A percentile compares a stretch with the other conserved stretches of the same genome.
phyloP scores from a whole-genome alignment of 1,140 invertebrate species.

The Araneus ventricosus region DNA sequence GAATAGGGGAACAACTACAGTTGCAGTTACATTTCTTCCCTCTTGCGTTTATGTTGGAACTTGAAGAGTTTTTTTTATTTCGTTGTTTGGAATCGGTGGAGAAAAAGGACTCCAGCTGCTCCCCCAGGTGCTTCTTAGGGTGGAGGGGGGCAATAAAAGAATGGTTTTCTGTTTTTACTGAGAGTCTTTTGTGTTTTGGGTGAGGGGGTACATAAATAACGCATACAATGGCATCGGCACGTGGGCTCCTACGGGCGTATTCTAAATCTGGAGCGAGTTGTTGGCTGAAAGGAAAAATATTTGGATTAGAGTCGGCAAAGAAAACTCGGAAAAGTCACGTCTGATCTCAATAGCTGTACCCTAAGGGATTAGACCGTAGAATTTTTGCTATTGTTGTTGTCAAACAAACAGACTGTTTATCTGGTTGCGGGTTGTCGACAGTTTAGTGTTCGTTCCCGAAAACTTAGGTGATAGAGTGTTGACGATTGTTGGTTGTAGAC shows the following conservation, averaged over 20 bases:
- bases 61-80: background rate
- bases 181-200: background rate
- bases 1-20: background rate
- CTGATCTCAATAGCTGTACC: background rate
- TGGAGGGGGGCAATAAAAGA: constrained; percentile 11
- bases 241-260: background rate
- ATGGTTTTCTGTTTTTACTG: constrained; percentile 9
- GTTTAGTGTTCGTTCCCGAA: too few species aligned
- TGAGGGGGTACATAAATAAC: constrained; percentile 10
- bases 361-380: background rate
- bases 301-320: background rate
- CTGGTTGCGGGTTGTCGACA: too few species aligned
- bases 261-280: constrained; percentile 27
- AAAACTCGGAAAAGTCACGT: constrained; percentile 24
- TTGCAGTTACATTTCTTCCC: constrained; percentile 10
- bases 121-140: background rate
- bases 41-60: background rate
- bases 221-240: constrained; percentile 4
- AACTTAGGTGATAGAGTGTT: too few species aligned
- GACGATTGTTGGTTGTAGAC: too few species aligned
- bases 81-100: background rate
- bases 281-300: background rate
- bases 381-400: background rate
- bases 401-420: too few species aligned
- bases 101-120: constrained; percentile 34